Evolutionary conservation across 2,797 vertebrate species (phyloP), one percentile per base, ranked within the genome.

Genomic region (Sebastiscus tertius): DNA sequence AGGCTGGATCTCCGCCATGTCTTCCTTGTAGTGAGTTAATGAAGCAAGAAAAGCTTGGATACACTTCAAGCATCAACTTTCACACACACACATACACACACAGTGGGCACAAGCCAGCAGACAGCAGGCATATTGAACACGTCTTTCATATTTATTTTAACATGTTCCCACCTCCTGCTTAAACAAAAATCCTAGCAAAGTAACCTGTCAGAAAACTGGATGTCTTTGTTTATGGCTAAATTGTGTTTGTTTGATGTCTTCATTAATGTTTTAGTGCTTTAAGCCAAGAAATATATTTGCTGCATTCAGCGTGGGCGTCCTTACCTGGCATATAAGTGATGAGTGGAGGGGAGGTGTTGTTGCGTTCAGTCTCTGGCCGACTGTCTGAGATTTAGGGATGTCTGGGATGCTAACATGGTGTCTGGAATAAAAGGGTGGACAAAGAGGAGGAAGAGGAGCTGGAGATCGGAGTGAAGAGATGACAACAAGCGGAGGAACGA

Each of bases 1-100:
- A 84, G 58, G 77, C 80, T 94, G 90, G 93, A 91, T 76, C 70
- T 70, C 59, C 87, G 90, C 90, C 90, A 93, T 33, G 55, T 85
- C 77, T 68, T 84, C 77, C 87, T 82, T 86, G 82, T 83, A 68
- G 83, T 8, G 78, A 89, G 85, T 77, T 91, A 93, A 93, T 93
- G 89, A 89, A 83, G 91, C 84, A 73, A 80, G 79, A 79, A 82
- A 87, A 78, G 85, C 82, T 58, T 86, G 91, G 90, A 83, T 46
- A 42, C 77, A 87, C 79, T 83, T 89, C 89, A 91, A 85, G 63
- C 68, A 72, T 68, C 65, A 73, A 87, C 77, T 63, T 66, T 26
- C 64, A 26, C 14, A 58, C 72, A 56, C 52, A 74, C 39, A 63
- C 42, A 72, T 34, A 76, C 67, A 54, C 75, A 61, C 78, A 70